Base-by-base conservation (phyloP, 2,113 vertebrate species). In the Burhinus oedicnemus region DNA sequence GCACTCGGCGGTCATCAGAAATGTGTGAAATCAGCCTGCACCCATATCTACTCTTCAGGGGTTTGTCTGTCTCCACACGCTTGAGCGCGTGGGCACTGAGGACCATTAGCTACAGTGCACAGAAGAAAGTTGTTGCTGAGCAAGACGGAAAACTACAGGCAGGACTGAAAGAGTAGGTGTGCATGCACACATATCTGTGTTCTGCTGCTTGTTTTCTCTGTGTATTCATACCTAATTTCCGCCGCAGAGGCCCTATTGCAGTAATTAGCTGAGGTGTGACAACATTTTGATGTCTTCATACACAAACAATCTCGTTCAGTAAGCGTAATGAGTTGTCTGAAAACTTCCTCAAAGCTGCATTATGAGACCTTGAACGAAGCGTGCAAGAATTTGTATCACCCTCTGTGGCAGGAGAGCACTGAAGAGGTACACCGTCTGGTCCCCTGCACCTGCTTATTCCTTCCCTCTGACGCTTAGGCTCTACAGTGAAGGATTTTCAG, bases 161-260 rank as follows among this genome's bases (percentile, higher is more conserved):
- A 49, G n/a, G 0, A 0, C 23, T 52, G 34, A 57, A 61, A n/a
- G 38, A 11, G 19, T 32, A 60, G 49, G 12, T 69, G 51, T 57
- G 15, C 15, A 11, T n/a, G 52, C 22, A 51, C 25, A 32, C 1
- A 0, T 45, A 38, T 26, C 19, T 47, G 42, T 55, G 42, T 66
- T 62, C 76, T 91, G 64, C 58, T 90, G 29, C 82, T 95, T 95
- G n/a, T 51, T 94, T 88, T 82, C 58, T 77, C 76, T 85, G 14
- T 49, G 77, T 38, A 14, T 87, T 95, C 86, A 90, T 11, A 22
- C 19, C 87, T 65, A 60, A 80, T 52, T 55, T 89, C 74, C 36
- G 8, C 52, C 68, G 75, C 79, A 78, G 45, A 61, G 17, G 38
- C 14, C 34, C 42, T 36, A 9, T 47, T 61, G 45, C 8, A 54